Evolutionary conservation across 2,113 vertebrate genomes (phyloP).

Genomic region (Reinhardtius hippoglossoides): DNA sequence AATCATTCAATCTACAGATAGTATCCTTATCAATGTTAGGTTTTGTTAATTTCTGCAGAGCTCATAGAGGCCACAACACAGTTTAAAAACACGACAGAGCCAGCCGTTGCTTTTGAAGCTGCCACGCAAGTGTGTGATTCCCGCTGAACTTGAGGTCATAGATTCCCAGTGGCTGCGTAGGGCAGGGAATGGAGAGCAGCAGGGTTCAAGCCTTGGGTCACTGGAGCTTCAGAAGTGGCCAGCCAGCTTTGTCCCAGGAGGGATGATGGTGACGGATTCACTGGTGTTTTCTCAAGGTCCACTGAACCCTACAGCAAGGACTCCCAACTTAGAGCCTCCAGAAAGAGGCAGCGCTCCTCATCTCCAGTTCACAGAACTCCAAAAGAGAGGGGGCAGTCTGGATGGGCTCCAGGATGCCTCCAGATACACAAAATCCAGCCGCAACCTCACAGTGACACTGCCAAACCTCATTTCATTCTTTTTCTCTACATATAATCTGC

Average conservation of each 20-base stretch:
- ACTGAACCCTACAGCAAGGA: constrained; percentile 80
- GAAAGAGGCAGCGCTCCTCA: constrained; percentile 72
- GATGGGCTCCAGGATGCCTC: constrained; percentile 71
- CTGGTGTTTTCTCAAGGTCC: constrained; percentile 83
- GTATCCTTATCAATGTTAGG: constrained; percentile 33
- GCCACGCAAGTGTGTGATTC: constrained; percentile 75
- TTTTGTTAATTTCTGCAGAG: constrained; percentile 44
- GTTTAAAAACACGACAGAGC: constrained; percentile 69
- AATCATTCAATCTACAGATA: background rate
- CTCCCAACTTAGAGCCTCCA: constrained; percentile 66
- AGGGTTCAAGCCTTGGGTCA: constrained; percentile 82
- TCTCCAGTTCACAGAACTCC: constrained; percentile 78
- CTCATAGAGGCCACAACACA: constrained; percentile 37
- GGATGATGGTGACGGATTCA: constrained; percentile 77
- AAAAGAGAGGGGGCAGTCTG: constrained; percentile 72
- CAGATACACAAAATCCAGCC: constrained; percentile 72
- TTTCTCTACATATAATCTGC: constrained; percentile 47
- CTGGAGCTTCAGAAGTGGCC: constrained; percentile 79
- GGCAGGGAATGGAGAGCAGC: constrained; percentile 77
- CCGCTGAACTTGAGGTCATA: constrained; percentile 73
- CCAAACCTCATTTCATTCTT: constrained; percentile 75
- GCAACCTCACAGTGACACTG: constrained; percentile 81
- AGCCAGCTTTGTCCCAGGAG: constrained; percentile 79
- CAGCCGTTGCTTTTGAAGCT: constrained; percentile 67
- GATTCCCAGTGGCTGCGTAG: constrained; percentile 77